Conservation (phyloP, 2,888 invertebrate genomes). For the Argyresthia albistria region DNA sequence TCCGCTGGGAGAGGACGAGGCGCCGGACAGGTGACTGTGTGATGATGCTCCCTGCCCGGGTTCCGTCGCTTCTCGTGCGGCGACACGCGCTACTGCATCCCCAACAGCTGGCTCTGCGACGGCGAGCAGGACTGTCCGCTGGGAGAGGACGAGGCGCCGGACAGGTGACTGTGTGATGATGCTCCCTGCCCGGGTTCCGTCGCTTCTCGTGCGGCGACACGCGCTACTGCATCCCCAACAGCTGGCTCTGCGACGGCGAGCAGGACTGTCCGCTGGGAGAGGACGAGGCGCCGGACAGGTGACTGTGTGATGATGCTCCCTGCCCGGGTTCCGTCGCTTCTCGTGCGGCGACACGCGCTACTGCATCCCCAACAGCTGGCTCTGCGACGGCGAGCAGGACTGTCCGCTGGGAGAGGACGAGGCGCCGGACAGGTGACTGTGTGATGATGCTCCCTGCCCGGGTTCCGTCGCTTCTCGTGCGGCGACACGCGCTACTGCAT, state of each 20-base stretch:
- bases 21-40: slow-evolving; percentile 73
- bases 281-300: slow-evolving; percentile 78
- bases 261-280: slow-evolving; percentile 81
- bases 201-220: slow-evolving; percentile 30
- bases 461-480: slow-evolving; percentile 49
- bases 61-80: slow-evolving; percentile 34
- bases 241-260: slow-evolving; percentile 87
- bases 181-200: too few species aligned
- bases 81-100: too few species aligned
- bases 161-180: too few species aligned
- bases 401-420: slow-evolving; percentile 85
- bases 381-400: slow-evolving; percentile 87
- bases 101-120: slow-evolving; percentile 85
- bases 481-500: slow-evolving; percentile 72
- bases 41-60: too few species aligned
- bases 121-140: slow-evolving; percentile 82
- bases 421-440: slow-evolving; percentile 72
- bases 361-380: slow-evolving; percentile 83
- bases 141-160: slow-evolving; percentile 79
- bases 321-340: too few species aligned
- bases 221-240: too few species aligned
- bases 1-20: slow-evolving; percentile 80
- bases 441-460: too few species aligned
- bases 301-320: too few species aligned
- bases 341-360: slow-evolving; percentile 42